phyloP scores from a whole-genome alignment of 2,888 invertebrate genomes.

The Leucoma salicis region DNA sequence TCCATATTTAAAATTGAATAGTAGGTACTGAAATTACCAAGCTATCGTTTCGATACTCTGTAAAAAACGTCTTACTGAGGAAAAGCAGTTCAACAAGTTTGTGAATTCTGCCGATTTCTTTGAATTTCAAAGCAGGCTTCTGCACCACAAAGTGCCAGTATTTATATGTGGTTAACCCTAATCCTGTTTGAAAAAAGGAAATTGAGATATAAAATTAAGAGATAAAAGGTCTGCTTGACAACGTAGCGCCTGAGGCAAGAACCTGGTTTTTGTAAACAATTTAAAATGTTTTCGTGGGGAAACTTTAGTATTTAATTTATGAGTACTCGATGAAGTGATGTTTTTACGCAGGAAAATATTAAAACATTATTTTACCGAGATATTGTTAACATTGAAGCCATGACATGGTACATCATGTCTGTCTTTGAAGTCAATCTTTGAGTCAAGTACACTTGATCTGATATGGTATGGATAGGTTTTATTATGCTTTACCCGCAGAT shows the following conservation, averaged over 20 bases:
- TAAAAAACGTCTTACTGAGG: background rate
- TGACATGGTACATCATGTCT: no score
- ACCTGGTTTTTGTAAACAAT: conserved; percentile 36
- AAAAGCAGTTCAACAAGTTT: no score
- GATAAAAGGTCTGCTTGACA: conserved; percentile 42
- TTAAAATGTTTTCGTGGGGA: conserved; percentile 39
- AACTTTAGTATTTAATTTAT: conserved; percentile 34
- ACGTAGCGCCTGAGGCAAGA: conserved; percentile 33
- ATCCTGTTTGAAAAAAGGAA: conserved; percentile 43
- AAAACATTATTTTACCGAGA: background rate
- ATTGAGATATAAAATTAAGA: conserved; percentile 65
- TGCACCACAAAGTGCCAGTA: conserved; percentile 10
- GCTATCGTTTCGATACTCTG: no score
- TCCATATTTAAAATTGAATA: no score
- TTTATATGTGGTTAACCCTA: conserved; percentile 25
- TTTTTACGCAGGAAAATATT: conserved; percentile 10
- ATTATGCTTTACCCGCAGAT: no score
- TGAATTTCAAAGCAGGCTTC: conserved; percentile 23
- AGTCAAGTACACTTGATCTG: no score
- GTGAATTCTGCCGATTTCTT: conserved; percentile 11
- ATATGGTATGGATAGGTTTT: no score
- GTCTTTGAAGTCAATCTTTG: no score
- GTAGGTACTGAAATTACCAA: no score
- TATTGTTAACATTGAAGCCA: no score
- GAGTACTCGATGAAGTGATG: conserved; percentile 14